Base-by-base conservation (phyloP, 2,888 invertebrate genomes). In the Acleris cristana region DNA sequence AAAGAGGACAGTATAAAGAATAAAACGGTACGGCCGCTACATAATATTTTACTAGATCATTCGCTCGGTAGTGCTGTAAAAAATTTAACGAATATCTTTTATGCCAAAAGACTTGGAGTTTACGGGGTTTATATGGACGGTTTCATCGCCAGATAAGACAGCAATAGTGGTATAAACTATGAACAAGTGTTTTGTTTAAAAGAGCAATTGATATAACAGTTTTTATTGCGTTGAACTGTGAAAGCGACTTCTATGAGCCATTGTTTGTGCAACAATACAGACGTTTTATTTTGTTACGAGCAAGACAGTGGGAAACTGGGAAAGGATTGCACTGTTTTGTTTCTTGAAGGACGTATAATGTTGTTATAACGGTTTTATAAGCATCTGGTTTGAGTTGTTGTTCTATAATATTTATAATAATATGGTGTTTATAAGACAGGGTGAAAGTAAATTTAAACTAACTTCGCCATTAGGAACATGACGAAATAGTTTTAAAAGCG, bases 11-110 rank as follows among this genome's bases (percentile, higher is more conserved):
- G 23, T 23, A 26, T 66, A 52, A 53, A 57, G 52, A 30, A 48
- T 56, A 66, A 57, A 61, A 30, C 18, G 45, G 51, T 14, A 19
- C 19, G 52, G 59, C 63, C 21, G 64, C 52, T 69, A 71, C 71
- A 66, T 66, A 53, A 66, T 62, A 62, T 66, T 66, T 66, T 66
- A 66, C 57, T 66, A 66, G 71, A 72, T 75, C 77, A 77, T 79
- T 77, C 71, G 72, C 76, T 64, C 70, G 70, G 74, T 70, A 74
- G 72, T 71, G 77, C 76, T 78, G 81, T 70, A 82, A 81, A 83
- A 81, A 81, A 80, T 77, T 78, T 82, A 79, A 81, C 80, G 75
- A 69, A 77, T 73, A 71, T 72, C 78, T 80, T 78, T 79, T 81
- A 79, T 78, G 76, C 73, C 74, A 73, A 73, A 61, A 74, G 76